These are phyloP conservation scores for Medauroidea extradentata DNA, from an alignment of 1,140 invertebrate genomes.

Conservation along the genomic window DNA sequence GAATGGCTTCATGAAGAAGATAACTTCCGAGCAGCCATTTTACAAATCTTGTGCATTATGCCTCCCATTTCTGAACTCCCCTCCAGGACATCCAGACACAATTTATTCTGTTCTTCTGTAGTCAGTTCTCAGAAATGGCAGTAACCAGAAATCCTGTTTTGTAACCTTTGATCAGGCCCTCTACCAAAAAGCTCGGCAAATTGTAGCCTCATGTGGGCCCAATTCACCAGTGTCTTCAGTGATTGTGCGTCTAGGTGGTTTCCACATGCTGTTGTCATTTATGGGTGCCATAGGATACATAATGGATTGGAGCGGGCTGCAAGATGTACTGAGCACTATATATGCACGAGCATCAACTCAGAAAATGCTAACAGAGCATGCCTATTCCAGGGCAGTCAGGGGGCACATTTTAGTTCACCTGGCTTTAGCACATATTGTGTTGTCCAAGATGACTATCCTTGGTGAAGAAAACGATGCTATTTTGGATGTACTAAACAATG, in stretches of 20 bases:
- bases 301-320: conserved; percentile 38
- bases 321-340: conserved; percentile 31
- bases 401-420: conserved; percentile 34
- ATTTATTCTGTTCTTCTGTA: conserved; percentile 22
- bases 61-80: conserved; percentile 24
- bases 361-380: conserved; percentile 40
- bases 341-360: conserved; percentile 31
- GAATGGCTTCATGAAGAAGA: conserved; percentile 29
- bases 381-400: conserved; percentile 40
- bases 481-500: no score
- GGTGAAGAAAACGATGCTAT: no score
- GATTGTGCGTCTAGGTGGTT: conserved; percentile 29
- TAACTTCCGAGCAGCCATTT: conserved; percentile 21
- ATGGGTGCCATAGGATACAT: conserved; percentile 37
- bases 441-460: no score
- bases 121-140: conserved; percentile 12
- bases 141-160: conserved; percentile 18
- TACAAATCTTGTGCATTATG: conserved; percentile 8
- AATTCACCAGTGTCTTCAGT: conserved; percentile 14
- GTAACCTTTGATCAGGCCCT: conserved; percentile 28
- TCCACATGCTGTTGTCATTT: conserved; percentile 41
- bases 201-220: conserved; percentile 24
- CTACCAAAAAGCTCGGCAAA: conserved; percentile 44
- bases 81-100: conserved; percentile 15
- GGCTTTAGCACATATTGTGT: no score